These are phyloP conservation scores for Gnatocerus cornutus DNA, from an alignment of 2,888 invertebrate species.

Conservation along the genomic window DNA sequence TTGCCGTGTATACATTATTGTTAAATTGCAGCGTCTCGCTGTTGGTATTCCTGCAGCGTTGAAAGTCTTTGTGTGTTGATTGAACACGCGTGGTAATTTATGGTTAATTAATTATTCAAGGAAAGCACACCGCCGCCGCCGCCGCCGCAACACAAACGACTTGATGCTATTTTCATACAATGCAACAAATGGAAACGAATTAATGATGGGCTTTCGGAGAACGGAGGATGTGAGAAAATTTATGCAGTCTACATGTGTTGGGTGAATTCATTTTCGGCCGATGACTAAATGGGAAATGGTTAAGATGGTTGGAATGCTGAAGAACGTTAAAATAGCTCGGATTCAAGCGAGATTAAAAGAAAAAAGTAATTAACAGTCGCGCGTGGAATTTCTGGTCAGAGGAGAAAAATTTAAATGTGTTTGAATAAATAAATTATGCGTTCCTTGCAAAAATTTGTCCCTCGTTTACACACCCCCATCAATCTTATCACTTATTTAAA, in stretches of 20 bases:
- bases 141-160: neutral
- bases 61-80: neutral
- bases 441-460: too few species aligned
- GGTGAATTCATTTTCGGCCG: neutral
- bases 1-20: too few species aligned
- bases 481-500: too few species aligned
- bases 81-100: neutral
- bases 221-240: slow-evolving; percentile 1
- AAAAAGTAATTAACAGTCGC: too few species aligned
- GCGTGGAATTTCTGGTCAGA: too few species aligned
- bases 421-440: too few species aligned
- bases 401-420: too few species aligned
- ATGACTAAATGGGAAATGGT: neutral
- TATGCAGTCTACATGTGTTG: slow-evolving; percentile 1
- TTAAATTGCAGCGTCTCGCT: neutral
- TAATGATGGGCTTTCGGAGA: neutral
- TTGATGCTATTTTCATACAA: neutral
- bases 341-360: too few species aligned
- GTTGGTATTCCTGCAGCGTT: too few species aligned
- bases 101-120: slow-evolving; percentile 4
- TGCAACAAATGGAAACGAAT: slow-evolving; percentile 1
- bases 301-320: neutral
- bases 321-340: neutral
- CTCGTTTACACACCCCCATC: too few species aligned
- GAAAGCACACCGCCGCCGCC: slow-evolving; percentile 1